These are phyloP conservation scores for Coccyzus lansbergi DNA, from an alignment of 2,797 vertebrate species.

Conservation along the genomic window DNA sequence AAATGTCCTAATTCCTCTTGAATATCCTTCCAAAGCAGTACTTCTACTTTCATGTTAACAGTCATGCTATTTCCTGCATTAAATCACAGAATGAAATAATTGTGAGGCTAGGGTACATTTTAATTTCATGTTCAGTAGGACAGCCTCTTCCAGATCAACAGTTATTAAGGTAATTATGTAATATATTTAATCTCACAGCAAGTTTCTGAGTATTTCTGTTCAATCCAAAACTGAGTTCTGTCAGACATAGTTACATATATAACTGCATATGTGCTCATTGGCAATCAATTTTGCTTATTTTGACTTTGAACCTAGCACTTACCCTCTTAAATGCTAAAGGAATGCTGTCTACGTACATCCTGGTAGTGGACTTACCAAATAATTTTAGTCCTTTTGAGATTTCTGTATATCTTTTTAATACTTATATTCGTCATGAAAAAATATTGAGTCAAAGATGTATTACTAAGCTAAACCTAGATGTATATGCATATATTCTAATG, in stretches of 20 bases:
- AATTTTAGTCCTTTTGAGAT: background rate
- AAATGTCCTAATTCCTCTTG: background rate
- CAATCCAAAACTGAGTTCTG: background rate
- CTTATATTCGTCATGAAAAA: background rate
- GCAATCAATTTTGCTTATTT: background rate
- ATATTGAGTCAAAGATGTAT: background rate
- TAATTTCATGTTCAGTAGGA: background rate
- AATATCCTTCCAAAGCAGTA: background rate
- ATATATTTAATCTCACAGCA: background rate
- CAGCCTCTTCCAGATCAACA: background rate
- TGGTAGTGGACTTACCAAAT: background rate
- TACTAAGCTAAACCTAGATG: background rate
- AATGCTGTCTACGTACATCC: background rate
- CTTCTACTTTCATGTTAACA: accelerated
- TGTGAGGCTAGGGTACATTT: background rate
- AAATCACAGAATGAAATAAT: background rate
- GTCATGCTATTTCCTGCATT: background rate
- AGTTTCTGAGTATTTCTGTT: background rate
- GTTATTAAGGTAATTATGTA: background rate
- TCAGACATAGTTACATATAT: background rate
- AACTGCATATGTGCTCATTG: background rate
- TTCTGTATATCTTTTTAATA: background rate
- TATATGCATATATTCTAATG: background rate
- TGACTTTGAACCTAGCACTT: background rate
- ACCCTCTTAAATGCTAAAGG: background rate